Percentiles rank a stretch among this genome's conserved stretches.
phyloP scores from a whole-genome alignment of 2,113 vertebrate genomes.

The Peromyscus maniculatus region DNA sequence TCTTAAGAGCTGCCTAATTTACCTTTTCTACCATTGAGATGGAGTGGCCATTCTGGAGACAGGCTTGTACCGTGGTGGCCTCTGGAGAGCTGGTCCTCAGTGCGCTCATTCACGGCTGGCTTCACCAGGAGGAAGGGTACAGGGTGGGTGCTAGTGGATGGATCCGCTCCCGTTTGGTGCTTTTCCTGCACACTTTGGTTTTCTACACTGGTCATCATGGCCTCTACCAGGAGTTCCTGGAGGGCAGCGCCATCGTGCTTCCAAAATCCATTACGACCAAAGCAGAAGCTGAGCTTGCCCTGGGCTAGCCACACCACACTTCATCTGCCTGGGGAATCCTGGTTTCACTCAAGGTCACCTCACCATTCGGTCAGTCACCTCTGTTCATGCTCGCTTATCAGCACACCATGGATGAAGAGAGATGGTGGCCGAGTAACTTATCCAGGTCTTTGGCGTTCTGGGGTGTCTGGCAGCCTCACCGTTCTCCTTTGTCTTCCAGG shows the following conservation, averaged over 20 bases:
- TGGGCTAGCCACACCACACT: accelerated
- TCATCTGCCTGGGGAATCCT: neutral
- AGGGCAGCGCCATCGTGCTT: accelerated
- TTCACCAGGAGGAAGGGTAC: neutral
- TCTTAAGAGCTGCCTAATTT: constrained; percentile 50
- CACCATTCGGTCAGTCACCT: neutral
- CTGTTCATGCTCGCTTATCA: neutral
- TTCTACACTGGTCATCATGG: neutral
- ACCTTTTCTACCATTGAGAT: neutral
- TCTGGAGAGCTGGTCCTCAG: neutral
- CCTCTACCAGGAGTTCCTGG: neutral
- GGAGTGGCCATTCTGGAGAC: neutral
- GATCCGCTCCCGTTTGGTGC: accelerated
- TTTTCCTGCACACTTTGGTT: neutral
- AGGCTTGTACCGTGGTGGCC: neutral
- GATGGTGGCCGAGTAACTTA: neutral
- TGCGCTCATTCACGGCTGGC: accelerated
- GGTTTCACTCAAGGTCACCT: neutral
- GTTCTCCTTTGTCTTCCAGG: constrained; percentile 63
- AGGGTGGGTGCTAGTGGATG: accelerated
- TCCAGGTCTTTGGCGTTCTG: neutral
- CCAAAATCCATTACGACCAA: neutral
- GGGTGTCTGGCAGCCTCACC: neutral
- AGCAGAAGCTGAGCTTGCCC: neutral
- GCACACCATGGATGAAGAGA: accelerated